Base-by-base conservation (phyloP, 2,113 vertebrate genomes). In the Trachemys scripta region DNA sequence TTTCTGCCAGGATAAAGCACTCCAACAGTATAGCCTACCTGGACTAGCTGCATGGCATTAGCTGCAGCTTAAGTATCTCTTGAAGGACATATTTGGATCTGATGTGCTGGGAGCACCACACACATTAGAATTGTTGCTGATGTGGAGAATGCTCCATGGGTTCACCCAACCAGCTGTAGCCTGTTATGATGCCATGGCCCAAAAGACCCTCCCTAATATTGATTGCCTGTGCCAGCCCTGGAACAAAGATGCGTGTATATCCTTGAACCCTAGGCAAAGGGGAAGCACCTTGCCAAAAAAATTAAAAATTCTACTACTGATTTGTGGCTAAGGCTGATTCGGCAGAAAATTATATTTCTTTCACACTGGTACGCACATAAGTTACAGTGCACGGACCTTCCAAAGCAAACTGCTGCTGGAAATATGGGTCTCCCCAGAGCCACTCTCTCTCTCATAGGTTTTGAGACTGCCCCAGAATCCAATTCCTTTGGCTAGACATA, bases 321-420 rank as follows among this genome's bases (percentile, higher is more conserved):
- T 83, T 81, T 49, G 6, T 65, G 59, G 1, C 57, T 45, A 84
- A 56, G 78, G 42, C 20, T 54, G 65, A 56, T 85, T 47, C 65
- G 80, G 89, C 54, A 96, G 90, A 31, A 87, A 53, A 90, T 94
- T 3, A 51, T 92, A 79, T 92, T 89, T 87, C 87, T 80, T 89
- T 94, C 79, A 50, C 38, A 47, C 91, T 95, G 93, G 38, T 90
- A 95, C 79, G 25, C 87, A 89, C 31, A 11, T 38, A n/a, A 65
- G 75, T 84, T 91, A 90, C 31, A 9, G 80, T 93, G 84, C 82
- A 92, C 91, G 75, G 12, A n/a, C 54, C 80, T 88, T 90, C 80
- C 0, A 1, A 65, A 93, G 51, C 38, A 0, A 0, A 57, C 54
- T 0, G 0, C 82, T 92, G 88, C 56, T 92, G 85, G 57, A 79